These are phyloP conservation scores for Mus musculus DNA, from an alignment of 2,113 vertebrate species.

Conservation along the genomic window GRCm39 chr15:78828001-78828500, in stretches of 20 bases:
- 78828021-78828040: background rate
- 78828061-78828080: background rate
- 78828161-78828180: background rate
- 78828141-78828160: background rate
- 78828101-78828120: background rate
- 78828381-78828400: background rate
- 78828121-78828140: background rate
- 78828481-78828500: background rate
- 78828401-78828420: background rate
- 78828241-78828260: background rate
- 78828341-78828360: background rate
- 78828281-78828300: background rate
- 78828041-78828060: background rate
- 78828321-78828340: background rate
- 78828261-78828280: background rate
- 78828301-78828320: background rate
- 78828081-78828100: background rate
- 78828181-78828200: background rate
- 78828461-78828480: background rate
- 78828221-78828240: background rate
- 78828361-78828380: background rate
- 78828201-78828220: background rate
- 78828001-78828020: background rate
- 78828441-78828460: background rate
- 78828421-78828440: background rate